phyloP scores from a whole-genome alignment of 1,140 invertebrate species.

The Drosophila insularis region DNA sequence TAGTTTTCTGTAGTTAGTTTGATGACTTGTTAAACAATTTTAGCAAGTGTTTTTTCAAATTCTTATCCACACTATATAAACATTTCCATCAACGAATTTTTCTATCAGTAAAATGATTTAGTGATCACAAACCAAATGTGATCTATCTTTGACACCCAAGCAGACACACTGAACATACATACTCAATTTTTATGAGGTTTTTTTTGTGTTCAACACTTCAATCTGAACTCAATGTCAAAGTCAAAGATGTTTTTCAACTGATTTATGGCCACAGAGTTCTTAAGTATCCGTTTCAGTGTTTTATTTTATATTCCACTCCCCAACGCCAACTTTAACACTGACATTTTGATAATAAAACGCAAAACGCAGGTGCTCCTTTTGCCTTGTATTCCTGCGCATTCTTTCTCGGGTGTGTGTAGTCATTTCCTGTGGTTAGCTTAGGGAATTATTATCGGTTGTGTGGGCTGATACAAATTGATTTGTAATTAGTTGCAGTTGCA shows the following conservation, averaged over 20 bases:
- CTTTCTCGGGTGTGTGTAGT: neutral
- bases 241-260: slow-evolving; percentile 36
- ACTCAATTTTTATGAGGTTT: slow-evolving; percentile 26
- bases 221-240: slow-evolving; percentile 20
- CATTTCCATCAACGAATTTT: too few species aligned
- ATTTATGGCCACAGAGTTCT: slow-evolving; percentile 51
- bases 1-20: too few species aligned
- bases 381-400: neutral
- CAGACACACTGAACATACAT: neutral
- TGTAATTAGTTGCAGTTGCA: slow-evolving; percentile 80
- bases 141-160: slow-evolving; percentile 37
- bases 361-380: slow-evolving; percentile 53
- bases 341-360: slow-evolving; percentile 57
- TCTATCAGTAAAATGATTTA: neutral
- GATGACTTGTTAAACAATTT: too few species aligned
- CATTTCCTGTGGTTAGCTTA: slow-evolving; percentile 52
- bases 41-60: too few species aligned
- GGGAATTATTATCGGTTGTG: slow-evolving; percentile 28
- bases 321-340: slow-evolving; percentile 27
- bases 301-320: slow-evolving; percentile 16
- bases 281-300: slow-evolving; percentile 30
- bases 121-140: slow-evolving; percentile 24
- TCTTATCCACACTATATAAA: too few species aligned
- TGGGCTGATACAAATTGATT: slow-evolving; percentile 74
- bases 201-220: slow-evolving; percentile 42